phyloP scores from a whole-genome alignment of 2,113 vertebrate species.

The Psophia crepitans region DNA sequence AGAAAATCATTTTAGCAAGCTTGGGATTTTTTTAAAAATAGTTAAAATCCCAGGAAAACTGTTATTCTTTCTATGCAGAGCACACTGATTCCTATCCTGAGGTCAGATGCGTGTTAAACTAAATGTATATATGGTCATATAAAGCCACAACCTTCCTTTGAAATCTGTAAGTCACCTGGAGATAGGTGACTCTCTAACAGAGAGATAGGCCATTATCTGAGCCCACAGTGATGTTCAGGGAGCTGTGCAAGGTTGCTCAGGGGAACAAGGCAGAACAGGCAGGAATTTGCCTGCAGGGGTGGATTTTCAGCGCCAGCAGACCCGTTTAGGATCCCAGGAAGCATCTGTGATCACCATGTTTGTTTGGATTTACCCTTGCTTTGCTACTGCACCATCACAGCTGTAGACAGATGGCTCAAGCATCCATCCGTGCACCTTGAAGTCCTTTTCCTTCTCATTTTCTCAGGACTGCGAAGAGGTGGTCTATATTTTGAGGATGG shows the following conservation, averaged over 20 bases:
- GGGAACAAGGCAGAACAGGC: neutral
- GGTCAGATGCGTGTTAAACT: neutral
- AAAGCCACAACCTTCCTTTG: neutral
- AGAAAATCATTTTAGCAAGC: neutral
- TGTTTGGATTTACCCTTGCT: accelerated
- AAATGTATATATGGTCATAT: neutral
- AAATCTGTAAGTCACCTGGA: neutral
- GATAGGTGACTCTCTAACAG: too few species aligned
- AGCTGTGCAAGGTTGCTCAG: neutral
- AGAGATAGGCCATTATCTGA: neutral
- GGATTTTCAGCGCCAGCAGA: neutral
- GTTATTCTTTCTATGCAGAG: neutral
- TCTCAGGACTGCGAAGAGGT: neutral
- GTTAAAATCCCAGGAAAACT: neutral
- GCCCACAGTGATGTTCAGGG: neutral
- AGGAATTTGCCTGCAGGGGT: neutral
- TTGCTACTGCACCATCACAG: neutral
- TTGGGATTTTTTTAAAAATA: neutral
- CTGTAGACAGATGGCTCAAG: neutral
- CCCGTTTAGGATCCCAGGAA: accelerated
- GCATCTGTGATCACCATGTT: neutral
- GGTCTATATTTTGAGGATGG: neutral
- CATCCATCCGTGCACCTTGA: neutral
- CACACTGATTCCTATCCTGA: neutral
- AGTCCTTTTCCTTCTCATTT: neutral